These are phyloP conservation scores for Eueremaeus valkanovi DNA, from an alignment of 2,888 invertebrate genomes.

Conservation along the genomic window DNA sequence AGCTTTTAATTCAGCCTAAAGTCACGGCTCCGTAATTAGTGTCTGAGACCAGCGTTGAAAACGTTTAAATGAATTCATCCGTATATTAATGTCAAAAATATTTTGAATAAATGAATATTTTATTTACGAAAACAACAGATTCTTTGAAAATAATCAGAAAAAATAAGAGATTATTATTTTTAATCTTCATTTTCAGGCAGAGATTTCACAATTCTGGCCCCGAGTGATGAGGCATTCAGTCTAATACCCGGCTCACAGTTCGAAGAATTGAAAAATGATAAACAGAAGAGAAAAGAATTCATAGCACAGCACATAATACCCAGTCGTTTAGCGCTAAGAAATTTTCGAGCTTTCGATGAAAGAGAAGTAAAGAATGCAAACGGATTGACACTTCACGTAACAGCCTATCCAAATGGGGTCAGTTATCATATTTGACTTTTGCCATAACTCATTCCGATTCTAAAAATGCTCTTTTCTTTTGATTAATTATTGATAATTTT, in stretches of 20 bases:
- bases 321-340: constrained; percentile 28
- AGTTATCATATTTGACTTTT: constrained; percentile 5
- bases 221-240: constrained; percentile 44
- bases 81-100: neutral
- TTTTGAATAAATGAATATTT: neutral
- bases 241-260: constrained; percentile 43
- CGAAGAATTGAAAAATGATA: constrained; percentile 42
- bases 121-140: neutral
- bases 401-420: constrained; percentile 35
- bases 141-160: neutral
- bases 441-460: neutral
- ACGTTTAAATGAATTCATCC: neutral
- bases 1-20: neutral
- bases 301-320: constrained; percentile 44
- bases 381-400: neutral
- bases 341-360: constrained; percentile 12
- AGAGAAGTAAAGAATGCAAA: neutral
- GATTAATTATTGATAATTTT: neutral
- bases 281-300: constrained; percentile 42
- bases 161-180: neutral
- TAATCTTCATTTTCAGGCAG: neutral
- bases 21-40: neutral
- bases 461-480: no score
- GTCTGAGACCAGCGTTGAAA: neutral
- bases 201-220: constrained; percentile 44